Evolutionary conservation across 1,140 invertebrate genomes (phyloP).

Genomic region (Phymastichus coffea): DNA sequence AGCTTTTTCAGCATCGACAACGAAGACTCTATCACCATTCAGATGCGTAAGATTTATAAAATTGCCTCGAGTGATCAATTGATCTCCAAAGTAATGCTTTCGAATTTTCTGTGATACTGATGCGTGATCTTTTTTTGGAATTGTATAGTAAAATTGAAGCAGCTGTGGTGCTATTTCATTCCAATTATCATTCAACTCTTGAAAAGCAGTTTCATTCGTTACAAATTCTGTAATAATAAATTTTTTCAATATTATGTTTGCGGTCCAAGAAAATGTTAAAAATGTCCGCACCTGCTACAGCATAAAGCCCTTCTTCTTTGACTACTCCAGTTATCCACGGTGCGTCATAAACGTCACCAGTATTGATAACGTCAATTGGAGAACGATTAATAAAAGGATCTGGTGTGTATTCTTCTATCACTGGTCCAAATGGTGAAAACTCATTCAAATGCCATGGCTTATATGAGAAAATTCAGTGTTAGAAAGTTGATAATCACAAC

Average conservation of each 20-base stretch:
- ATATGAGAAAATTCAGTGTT: neutral
- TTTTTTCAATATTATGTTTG: too few relatives aligned
- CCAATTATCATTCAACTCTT: neutral
- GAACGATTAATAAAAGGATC: conserved; percentile 56
- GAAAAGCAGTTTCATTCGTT: neutral
- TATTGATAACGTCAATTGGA: conserved; percentile 54
- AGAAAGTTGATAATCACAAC: too few relatives aligned
- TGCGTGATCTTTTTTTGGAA: neutral
- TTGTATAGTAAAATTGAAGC: neutral
- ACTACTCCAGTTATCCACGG: conserved; percentile 59
- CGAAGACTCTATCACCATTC: neutral
- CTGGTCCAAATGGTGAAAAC: conserved; percentile 53
- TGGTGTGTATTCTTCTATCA: conserved; percentile 48
- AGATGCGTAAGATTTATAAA: neutral
- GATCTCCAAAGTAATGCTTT: neutral
- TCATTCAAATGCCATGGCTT: neutral
- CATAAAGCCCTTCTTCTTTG: conserved; percentile 58
- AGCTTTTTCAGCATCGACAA: neutral
- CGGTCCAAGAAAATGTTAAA: neutral
- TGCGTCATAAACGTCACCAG: conserved; percentile 49
- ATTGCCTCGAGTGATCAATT: neutral
- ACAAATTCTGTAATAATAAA: neutral
- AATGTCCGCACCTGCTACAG: conserved; percentile 51
- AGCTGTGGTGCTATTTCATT: neutral
- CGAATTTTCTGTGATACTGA: neutral